Percentiles rank a stretch among this genome's conserved stretches.
Conservation (phyloP, 2,888 invertebrate species). For the Diloba caeruleocephala region DNA sequence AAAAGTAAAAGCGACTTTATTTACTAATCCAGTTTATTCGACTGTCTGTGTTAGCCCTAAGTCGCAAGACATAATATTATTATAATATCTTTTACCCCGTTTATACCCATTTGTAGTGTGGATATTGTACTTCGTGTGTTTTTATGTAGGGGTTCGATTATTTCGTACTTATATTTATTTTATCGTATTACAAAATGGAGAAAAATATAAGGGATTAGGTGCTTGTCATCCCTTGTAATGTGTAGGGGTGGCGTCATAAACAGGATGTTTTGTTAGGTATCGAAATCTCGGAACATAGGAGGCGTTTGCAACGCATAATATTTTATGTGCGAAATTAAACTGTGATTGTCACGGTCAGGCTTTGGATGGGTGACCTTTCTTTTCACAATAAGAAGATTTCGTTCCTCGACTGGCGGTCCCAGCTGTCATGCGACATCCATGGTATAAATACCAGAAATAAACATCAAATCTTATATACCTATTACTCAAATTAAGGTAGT, state of each 20-base stretch:
- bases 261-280: neutral
- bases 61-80: constrained; percentile 41
- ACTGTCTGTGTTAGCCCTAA: constrained; percentile 7
- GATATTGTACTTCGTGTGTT: constrained; percentile 37
- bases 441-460: too few species aligned
- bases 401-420: too few species aligned
- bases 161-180: constrained; percentile 40
- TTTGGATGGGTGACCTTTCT: too few species aligned
- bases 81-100: constrained; percentile 48
- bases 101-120: constrained; percentile 46
- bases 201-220: constrained; percentile 27
- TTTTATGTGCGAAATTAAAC: too few species aligned
- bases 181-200: constrained; percentile 21
- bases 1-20: neutral
- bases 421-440: too few species aligned
- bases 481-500: too few species aligned
- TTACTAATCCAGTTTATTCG: neutral
- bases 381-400: too few species aligned
- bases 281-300: neutral
- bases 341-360: too few species aligned
- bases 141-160: constrained; percentile 44
- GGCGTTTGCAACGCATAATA: too few species aligned
- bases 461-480: too few species aligned
- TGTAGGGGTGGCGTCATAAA: neutral
- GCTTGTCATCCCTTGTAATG: constrained; percentile 5